Base-by-base conservation (phyloP, 2,113 vertebrate genomes). In the Pluvialis apricaria region DNA sequence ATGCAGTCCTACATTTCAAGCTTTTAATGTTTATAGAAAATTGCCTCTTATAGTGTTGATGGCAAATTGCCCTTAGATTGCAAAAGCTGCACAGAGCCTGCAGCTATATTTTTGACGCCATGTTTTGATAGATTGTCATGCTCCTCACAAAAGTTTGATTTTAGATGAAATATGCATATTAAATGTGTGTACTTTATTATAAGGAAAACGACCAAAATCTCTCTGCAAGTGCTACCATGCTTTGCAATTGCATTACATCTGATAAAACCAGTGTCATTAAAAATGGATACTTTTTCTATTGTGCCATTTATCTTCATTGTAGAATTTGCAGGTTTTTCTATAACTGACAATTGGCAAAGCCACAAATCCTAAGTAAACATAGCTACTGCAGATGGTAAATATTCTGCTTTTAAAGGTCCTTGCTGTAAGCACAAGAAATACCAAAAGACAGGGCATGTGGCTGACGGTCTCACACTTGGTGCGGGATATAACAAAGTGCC, bases 11-110 rank as follows among this genome's bases (percentile, higher is more conserved):
- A 77, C 11, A 7, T 82, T 85, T 95, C 91, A 77, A 66, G 92
- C 75, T 90, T 95, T 95, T 94, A 77, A 90, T 90, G 91, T 92
- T 96, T 94, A 77, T 82, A 73, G 91, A 94, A 95, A 95, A 96
- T 96, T 94, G 86, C 86, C 73, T 89, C 32, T 87, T 92, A 54
- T 1, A 72, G 32, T 66, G 84, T 58, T 89, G 91, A 89, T 87
- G 58, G 86, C 72, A 97, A 96, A 97, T 96, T 89, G 73, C 84
- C 62, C 62, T 57, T 58, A 70, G 83, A 95, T 85, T 89, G 78
- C 81, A 85, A 94, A 79, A 95, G 84, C 75, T 66, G 78, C 54
- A 60, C 42, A 54, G 81, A 95, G 71, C 88, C 70, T 70, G 66
- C 62, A 82, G 51, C 91, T 95, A 10, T 87, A 69, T 82, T 92